These are phyloP conservation scores for Plagodis pulveraria DNA, from an alignment of 2,888 invertebrate species.

Conservation along the genomic window DNA sequence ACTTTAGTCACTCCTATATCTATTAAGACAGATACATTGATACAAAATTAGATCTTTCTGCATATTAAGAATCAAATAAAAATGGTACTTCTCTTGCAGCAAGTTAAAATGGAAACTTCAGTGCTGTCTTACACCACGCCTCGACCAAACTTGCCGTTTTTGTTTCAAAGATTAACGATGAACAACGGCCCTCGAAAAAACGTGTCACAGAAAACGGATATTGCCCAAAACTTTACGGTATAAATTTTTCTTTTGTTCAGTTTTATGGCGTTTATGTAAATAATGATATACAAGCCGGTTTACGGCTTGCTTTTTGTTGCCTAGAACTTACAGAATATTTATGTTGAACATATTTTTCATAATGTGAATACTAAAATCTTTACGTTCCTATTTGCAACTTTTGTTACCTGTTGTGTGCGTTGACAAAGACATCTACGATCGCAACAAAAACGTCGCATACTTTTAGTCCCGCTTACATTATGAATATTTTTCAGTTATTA, in stretches of 20 bases:
- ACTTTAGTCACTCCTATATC: too few species aligned
- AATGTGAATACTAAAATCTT: conserved; percentile 9
- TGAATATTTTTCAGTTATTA: too few species aligned
- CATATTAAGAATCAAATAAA: too few species aligned
- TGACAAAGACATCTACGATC: too few species aligned
- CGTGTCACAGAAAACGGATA: conserved; percentile 79
- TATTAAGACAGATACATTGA: too few species aligned
- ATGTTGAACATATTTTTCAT: conserved; percentile 19
- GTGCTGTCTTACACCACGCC: conserved; percentile 11
- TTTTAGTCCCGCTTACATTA: too few species aligned
- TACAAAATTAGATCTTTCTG: too few species aligned
- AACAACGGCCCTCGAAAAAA: conserved; percentile 79
- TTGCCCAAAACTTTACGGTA: conserved; percentile 74
- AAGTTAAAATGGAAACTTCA: neutral
- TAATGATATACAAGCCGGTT: conserved; percentile 66
- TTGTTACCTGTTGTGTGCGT: too few species aligned
- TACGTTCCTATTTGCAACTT: too few species aligned
- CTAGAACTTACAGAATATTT: conserved; percentile 18
- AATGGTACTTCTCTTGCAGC: neutral
- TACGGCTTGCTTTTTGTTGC: conserved; percentile 49
- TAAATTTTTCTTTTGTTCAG: conserved; percentile 72
- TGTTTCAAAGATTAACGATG: conserved; percentile 83
- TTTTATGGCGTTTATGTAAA: conserved; percentile 71
- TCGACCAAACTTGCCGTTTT: conserved; percentile 76
- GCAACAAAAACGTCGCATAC: too few species aligned